Conservation (phyloP, 2,888 invertebrate genomes). For the Cantharis lateralis region DNA sequence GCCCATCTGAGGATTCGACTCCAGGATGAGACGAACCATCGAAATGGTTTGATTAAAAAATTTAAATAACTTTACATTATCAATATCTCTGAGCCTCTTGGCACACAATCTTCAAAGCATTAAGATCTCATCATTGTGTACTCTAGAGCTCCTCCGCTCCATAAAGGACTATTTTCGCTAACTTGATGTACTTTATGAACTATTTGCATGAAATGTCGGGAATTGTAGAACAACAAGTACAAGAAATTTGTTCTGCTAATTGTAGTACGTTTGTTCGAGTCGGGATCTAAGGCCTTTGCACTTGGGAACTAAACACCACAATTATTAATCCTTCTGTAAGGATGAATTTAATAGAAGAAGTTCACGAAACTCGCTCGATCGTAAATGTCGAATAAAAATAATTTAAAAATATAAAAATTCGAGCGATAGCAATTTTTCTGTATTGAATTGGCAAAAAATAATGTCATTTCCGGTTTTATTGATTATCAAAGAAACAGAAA, state of each 20-base stretch:
- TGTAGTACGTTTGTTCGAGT: not conserved
- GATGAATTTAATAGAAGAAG: not conserved
- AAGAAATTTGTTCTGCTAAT: not conserved
- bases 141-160: not conserved
- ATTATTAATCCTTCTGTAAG: not conserved
- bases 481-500: not conserved
- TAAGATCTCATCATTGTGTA: not conserved
- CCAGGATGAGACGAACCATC: not conserved
- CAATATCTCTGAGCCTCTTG: not conserved
- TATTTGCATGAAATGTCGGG: not conserved
- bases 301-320: not conserved
- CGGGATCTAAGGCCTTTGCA: not conserved
- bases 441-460: constrained; percentile 6
- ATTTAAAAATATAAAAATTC: not conserved
- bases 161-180: not conserved
- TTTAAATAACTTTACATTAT: not conserved
- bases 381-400: not conserved
- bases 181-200: not conserved
- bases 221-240: not conserved
- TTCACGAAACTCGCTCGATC: not conserved
- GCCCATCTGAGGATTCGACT: not conserved
- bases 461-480: constrained; percentile 23
- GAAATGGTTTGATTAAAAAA: not conserved
- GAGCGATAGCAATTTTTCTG: not conserved
- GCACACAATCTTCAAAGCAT: not conserved